Conservation (phyloP, 2,113 vertebrate genomes). For the Neofelis nebulosa region DNA sequence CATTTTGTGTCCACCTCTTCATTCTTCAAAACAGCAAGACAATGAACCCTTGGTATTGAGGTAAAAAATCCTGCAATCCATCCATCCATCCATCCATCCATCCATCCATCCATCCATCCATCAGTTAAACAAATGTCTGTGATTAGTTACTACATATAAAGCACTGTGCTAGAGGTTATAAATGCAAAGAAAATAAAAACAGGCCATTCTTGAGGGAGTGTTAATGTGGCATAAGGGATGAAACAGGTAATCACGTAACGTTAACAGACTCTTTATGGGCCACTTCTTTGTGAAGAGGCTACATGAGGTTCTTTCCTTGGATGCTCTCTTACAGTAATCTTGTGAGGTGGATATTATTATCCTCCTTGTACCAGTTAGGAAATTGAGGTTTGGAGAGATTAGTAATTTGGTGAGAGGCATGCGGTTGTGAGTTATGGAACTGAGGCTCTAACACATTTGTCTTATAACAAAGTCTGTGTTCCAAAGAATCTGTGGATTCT, state of each 20-base stretch:
- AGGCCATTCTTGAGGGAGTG: neutral
- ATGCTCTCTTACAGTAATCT: neutral
- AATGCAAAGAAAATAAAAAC: neutral
- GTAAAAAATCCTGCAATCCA: too few relatives aligned
- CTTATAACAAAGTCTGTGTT: neutral
- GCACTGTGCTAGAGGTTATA: neutral
- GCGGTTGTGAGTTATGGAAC: neutral
- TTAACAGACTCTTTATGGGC: neutral
- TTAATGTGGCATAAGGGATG: neutral
- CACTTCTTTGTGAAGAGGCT: neutral
- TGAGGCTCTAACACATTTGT: neutral
- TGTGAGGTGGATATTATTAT: neutral
- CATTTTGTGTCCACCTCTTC: too few relatives aligned
- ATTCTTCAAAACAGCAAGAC: too few relatives aligned
- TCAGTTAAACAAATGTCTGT: neutral
- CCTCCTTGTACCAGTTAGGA: neutral
- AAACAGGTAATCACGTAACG: neutral
- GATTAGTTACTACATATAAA: neutral
- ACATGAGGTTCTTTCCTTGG: neutral
- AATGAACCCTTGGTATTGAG: too few relatives aligned
- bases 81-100: neutral
- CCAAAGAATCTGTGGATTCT: neutral
- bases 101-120: neutral
- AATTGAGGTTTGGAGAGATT: neutral
- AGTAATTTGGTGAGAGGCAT: neutral